Evolutionary conservation across 2,888 invertebrate genomes (phyloP).

Genomic region (Lagria hirta): DNA sequence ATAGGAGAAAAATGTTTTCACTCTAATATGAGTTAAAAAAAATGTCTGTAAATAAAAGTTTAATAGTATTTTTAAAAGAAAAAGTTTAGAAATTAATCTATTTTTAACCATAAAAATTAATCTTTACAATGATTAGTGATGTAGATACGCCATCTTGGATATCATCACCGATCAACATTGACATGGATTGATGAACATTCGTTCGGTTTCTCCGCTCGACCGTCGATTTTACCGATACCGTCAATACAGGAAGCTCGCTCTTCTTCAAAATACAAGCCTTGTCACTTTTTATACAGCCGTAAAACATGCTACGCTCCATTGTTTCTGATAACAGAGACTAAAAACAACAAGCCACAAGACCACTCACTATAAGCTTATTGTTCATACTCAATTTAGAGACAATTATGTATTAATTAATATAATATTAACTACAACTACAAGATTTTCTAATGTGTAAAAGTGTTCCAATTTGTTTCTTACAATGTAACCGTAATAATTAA

Average conservation of each 20-base stretch:
- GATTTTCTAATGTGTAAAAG: too few relatives aligned
- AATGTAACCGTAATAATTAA: too few relatives aligned
- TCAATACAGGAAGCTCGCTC: constrained; percentile 22
- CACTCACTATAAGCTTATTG: too few relatives aligned
- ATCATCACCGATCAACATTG: constrained; percentile 45
- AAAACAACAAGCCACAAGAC: too few relatives aligned
- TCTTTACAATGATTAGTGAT: constrained; percentile 46
- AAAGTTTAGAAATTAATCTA: constrained; percentile 2
- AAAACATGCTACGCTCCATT: constrained; percentile 27
- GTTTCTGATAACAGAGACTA: constrained; percentile 27
- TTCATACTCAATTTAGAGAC: too few relatives aligned
- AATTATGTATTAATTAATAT: too few relatives aligned
- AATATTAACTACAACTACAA: too few relatives aligned
- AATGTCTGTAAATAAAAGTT: too few relatives aligned
- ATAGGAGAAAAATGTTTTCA: too few relatives aligned
- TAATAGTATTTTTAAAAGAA: too few relatives aligned
- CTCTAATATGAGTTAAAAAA: too few relatives aligned
- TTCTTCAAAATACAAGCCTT: constrained; percentile 31
- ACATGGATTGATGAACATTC: constrained; percentile 47
- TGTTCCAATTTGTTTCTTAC: too few relatives aligned
- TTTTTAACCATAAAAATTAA: constrained; percentile 41
- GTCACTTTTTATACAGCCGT: constrained; percentile 29
- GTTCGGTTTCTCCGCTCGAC: constrained; percentile 37
- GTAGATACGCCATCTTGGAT: constrained; percentile 48
- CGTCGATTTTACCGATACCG: constrained; percentile 29